Conservation (phyloP, 2,888 invertebrate species). For the Marasmarcha lunaedactyla region DNA sequence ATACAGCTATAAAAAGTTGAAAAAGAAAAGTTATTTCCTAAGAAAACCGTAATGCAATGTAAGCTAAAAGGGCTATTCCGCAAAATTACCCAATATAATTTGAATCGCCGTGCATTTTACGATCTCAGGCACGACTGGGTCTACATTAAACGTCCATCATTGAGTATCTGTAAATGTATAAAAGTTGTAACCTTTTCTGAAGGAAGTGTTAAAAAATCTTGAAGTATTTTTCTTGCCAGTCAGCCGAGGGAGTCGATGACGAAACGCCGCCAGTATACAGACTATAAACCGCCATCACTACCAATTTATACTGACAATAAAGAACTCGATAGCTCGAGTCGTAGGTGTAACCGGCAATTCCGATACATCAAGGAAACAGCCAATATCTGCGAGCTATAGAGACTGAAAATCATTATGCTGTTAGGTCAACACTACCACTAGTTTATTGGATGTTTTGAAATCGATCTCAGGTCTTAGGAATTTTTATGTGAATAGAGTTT, state of each 20-base stretch:
- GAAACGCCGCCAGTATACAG: not conserved
- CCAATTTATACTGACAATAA: slow-evolving; percentile 3
- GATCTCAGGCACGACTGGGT: not conserved
- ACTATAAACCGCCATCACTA: slow-evolving; percentile 3
- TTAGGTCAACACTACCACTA: not conserved
- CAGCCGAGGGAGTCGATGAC: not conserved
- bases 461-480: not conserved
- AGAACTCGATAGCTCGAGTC: not conserved
- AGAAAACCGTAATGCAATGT: not conserved
- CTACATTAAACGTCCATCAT: not conserved
- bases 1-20: too few species aligned
- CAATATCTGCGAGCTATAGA: slow-evolving; percentile 11
- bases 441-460: not conserved
- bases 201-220: not conserved
- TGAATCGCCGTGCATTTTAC: not conserved
- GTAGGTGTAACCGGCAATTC: not conserved
- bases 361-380: slow-evolving; percentile 8
- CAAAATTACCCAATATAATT: slow-evolving; percentile 1
- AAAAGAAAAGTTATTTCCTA: not conserved
- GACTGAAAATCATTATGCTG: not conserved
- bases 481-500: too few species aligned
- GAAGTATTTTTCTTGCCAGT: not conserved
- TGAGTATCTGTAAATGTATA: not conserved
- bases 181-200: not conserved
- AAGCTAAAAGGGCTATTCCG: not conserved